Base-by-base conservation (phyloP, 2,113 vertebrate genomes). In the Murina feae region DNA sequence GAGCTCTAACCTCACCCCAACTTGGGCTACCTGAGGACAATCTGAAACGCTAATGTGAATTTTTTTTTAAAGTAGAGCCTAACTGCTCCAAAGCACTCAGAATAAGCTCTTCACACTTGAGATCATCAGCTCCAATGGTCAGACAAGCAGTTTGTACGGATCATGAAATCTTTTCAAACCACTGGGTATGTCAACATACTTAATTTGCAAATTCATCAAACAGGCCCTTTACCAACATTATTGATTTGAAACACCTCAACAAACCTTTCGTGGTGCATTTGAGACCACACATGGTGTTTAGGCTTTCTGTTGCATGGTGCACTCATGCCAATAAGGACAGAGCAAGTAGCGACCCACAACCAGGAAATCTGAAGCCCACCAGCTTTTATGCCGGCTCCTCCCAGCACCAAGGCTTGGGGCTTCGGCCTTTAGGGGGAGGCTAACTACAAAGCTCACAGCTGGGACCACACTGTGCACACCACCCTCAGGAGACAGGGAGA, bases 141-240 rank as follows among this genome's bases (percentile, higher is more conserved):
- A 84, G 75, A 90, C 93, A 68, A 44, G 63, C 75, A 86, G 49
- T 60, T 83, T 76, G 23, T 21, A 60, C 60, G 4, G 49, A 49
- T 42, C 49, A 42, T 14, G 28, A 44, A 49, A 32, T 72, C 30
- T 79, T 53, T 80, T 66, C 80, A 75, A 83, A 89, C 68, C 4
- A 13, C 44, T 28, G 20, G 18, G 18, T 53, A 17, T 58, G 84
- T 65, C 14, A 76, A 91, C n/a, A 44, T 37, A 83, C 20, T 65
- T 20, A 84, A 83, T 76, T 60, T 68, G 18, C 30, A 49, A 81
- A 69, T 39, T 86, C 51, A 66, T 66, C 74, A 4, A 76, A 53
- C 49, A 30, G 39, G 49, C 17, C 23, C 49, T 53, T 93, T 37
- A 47, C 58, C 3, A 6, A 63, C 25, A 65, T 30, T 32, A 25